These are phyloP conservation scores for Dysdera silvatica DNA, from an alignment of 1,140 invertebrate species.

Conservation along the genomic window DNA sequence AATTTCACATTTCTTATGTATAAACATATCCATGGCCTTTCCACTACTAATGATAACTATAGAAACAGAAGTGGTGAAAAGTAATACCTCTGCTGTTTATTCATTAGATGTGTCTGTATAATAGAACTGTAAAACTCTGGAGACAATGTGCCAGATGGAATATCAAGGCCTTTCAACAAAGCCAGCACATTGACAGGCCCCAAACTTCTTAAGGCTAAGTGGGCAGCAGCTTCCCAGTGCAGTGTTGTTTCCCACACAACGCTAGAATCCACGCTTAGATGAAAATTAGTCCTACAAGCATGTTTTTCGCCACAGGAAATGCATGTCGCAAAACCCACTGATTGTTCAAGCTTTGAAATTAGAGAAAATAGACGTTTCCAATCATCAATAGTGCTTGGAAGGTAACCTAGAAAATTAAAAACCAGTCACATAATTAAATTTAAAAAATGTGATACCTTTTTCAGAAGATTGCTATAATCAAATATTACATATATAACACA, in stretches of 20 bases:
- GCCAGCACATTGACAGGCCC: slow-evolving; percentile 22
- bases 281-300: slow-evolving; percentile 1
- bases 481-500: no score
- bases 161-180: slow-evolving; percentile 15
- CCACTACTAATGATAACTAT: not conserved
- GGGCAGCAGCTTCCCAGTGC: slow-evolving; percentile 17
- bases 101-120: slow-evolving; percentile 14
- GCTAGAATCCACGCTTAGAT: not conserved
- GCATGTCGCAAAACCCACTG: slow-evolving; percentile 2
- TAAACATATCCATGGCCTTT: not conserved
- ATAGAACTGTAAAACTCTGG: slow-evolving; percentile 21
- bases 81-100: slow-evolving; percentile 29
- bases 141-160: slow-evolving; percentile 26
- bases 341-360: not conserved
- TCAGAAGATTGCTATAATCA: no score
- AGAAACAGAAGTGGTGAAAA: not conserved
- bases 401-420: slow-evolving; percentile 8
- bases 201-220: slow-evolving; percentile 12
- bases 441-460: not conserved
- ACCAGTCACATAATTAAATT: not conserved
- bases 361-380: slow-evolving; percentile 20
- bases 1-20: not conserved
- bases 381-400: slow-evolving; percentile 11
- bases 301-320: slow-evolving; percentile 7
- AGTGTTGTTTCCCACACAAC: slow-evolving; percentile 11